Base-by-base conservation (phyloP, 1,140 invertebrate species). In the Vanessa atalanta region DNA sequence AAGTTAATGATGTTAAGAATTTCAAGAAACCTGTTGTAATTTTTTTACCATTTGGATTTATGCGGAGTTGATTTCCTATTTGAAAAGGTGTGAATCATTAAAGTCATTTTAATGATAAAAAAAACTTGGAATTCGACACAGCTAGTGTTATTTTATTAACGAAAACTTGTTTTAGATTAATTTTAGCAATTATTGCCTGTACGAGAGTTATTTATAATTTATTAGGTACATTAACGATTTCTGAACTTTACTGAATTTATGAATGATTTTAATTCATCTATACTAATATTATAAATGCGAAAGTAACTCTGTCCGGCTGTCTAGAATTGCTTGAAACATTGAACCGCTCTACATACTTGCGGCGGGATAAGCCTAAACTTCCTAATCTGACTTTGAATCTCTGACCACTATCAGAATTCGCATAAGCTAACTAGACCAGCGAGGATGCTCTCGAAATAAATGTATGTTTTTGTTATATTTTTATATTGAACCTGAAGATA, bases 11-110 rank as follows among this genome's bases (percentile, higher is more conserved):
- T 55, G 23, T 14, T 13, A 60, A 9, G 55, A 60, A 26, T 60
- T 60, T 14, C 0, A 26, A 31, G 11, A 60, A 26, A 60, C 55
- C 8, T n/a, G 55, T 26, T 60, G 4, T 20, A 5, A 57, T 63
- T 70, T 70, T 31, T 60, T 64, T 47, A 47, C 53, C 48, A 60
- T 14, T 13, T 47, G 65, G 68, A 53, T 60, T 70, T 60, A 70
- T 47, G 20, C 55, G 55, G 31, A 60, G 26, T 60, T 60, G 55
- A 60, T 60, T 26, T 16, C 23, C 55, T 13, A 60, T 13, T 23
- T 60, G 13, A 26, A 60, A 60, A 60, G 23, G n/a, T 51, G 48
- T n/a, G 20, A 60, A 8, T 60, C 55, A n/a, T 60, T 60, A 60
- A 15, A 51, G 51, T 53, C n/a, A 7, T 53, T 7, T 16, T 53